Base-by-base conservation (phyloP, 1,140 invertebrate genomes). In the Ceratina japonica region DNA sequence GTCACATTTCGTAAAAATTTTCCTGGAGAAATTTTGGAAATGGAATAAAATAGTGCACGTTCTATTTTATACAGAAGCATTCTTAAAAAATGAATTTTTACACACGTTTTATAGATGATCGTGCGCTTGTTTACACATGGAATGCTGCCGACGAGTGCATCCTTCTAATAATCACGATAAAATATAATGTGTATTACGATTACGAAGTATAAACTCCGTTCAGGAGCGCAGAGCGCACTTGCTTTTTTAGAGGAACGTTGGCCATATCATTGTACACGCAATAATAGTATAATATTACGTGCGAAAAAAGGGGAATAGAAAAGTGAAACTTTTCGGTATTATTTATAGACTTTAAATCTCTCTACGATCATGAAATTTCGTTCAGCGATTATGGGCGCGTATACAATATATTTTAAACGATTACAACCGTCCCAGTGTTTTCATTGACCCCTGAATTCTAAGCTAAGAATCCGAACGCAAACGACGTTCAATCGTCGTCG, bases 41-140 rank as follows among this genome's bases (percentile, higher is more conserved):
- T 31, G 1, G 15, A 3, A 44, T 24, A 16, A 20, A 22, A 56
- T 22, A 49, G 16, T 27, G 20, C 27, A 52, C n/a, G 49, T 20
- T 37, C 44, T 70, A 76, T 63, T 72, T 64, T 64, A 64, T 49
- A 63, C 37, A 20, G 31, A 24, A 27, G 22, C 59, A 22, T 62
- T 76, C 56, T 63, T 62, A 69, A 52, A 16, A 31, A 20, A 70
- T 44, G 15, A 62, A 70, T 70, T 69, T 77, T 62, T 77, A 77
- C 65, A 24, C 15, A 62, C 24, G 20, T 77, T 77, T 77, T 70
- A 63, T 63, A 70, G 66, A 63, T 18, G 0, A 4, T 37, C 49
- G 24, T 52, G 10, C 10, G 7, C 62, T 54, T 63, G 31, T 70
- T 70, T 62, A 44, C 44, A 54, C 52, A 52, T 54, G 27, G 58